Base-by-base conservation (phyloP, 2,888 invertebrate species). In the Chorisops tibialis region DNA sequence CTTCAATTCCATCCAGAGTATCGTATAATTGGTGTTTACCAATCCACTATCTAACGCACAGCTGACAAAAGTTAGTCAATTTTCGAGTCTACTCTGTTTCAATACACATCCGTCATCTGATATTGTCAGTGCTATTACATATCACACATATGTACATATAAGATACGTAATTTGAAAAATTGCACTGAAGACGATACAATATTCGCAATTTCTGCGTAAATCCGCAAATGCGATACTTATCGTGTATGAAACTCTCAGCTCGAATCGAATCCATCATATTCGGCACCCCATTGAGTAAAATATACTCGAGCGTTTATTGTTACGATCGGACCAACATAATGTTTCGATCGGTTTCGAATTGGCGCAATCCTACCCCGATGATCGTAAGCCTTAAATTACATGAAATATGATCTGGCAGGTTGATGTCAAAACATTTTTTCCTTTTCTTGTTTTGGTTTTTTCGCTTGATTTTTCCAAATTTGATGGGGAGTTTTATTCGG, bases 241-340 rank as follows among this genome's bases (percentile, higher is more conserved):
- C 56, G 43, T 35, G 43, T 43, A 56, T 45, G 56, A 30, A 56
- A 30, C 5, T 35, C 18, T 12, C 30, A 22, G 30, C 16, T 24
- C 43, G 41, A 45, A 56, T 43, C 45, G 30, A 30, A 41, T 41
- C 59, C 21, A 59, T 59, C 59, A 59, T 37, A 47, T 59, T 48
- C 37, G 59, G 59, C 48, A 59, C 59, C 59, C 59, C 59, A 59
- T 59, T 49, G 59, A 47, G 59, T 59, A 59, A 59, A 59, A 59
- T 59, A 59, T 59, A 43, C 43, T 45, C 43, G 19, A 35, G 45
- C 56, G 59, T 59, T 48, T 38, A 18, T 45, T 47, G 43, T 38
- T 38, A 12, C 18, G 18, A 47, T 22, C n/a, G 24, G 43, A 9
- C 12, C n/a, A n/a, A n/a, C n/a, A n/a, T n/a, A n/a, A n/a, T n/a